Conservation (phyloP, 2,113 vertebrate genomes). For the Sisor rabdophorus region DNA sequence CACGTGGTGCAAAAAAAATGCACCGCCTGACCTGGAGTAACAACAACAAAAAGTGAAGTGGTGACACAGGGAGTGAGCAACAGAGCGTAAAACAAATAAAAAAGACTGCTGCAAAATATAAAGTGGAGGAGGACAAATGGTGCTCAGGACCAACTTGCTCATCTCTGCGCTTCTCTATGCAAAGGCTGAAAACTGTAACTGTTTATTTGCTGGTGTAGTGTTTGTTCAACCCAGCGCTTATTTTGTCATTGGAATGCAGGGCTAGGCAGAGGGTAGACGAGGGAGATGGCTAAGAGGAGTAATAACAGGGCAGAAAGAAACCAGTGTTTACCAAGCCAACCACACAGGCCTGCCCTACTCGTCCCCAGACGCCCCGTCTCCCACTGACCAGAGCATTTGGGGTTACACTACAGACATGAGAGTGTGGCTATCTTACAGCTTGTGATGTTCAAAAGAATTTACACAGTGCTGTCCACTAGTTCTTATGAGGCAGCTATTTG, state of each 20-base stretch:
- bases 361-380: slow-evolving; percentile 43
- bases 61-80: background rate
- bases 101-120: background rate
- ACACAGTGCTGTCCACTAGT: background rate
- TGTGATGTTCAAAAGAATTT: background rate
- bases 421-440: background rate
- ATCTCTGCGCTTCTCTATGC: slow-evolving; percentile 38
- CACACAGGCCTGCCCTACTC: slow-evolving; percentile 53
- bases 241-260: slow-evolving; percentile 55
- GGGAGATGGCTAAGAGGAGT: slow-evolving; percentile 80
- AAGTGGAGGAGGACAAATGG: slow-evolving; percentile 13
- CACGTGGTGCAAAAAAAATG: background rate
- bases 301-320: slow-evolving; percentile 78
- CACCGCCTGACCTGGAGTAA: slow-evolving; percentile 4
- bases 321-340: slow-evolving; percentile 68
- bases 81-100: background rate
- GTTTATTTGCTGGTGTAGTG: slow-evolving; percentile 65
- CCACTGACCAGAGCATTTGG: slow-evolving; percentile 23
- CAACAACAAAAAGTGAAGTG: background rate
- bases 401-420: slow-evolving; percentile 18
- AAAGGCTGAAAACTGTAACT: slow-evolving; percentile 53
- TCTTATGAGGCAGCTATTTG: background rate
- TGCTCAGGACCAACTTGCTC: slow-evolving; percentile 29
- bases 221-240: slow-evolving; percentile 47
- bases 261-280: slow-evolving; percentile 57